These are phyloP conservation scores for Marasmarcha lunaedactyla DNA, from an alignment of 2,888 invertebrate species.

Conservation along the genomic window DNA sequence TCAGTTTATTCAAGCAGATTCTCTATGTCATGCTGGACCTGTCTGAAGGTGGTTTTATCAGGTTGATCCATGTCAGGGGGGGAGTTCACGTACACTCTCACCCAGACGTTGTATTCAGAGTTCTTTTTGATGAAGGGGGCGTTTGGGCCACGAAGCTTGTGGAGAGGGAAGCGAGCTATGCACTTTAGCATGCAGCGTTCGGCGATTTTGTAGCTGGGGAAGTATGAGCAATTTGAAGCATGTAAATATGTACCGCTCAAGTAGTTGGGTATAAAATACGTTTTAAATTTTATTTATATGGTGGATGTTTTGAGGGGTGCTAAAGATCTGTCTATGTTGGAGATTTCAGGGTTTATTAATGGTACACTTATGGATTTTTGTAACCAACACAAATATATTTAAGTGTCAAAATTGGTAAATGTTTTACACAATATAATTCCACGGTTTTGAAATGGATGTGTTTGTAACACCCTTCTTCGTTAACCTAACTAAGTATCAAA, in stretches of 20 bases:
- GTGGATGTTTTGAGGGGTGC: no score
- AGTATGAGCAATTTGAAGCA: not conserved
- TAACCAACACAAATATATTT: no score
- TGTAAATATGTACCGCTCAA: not conserved
- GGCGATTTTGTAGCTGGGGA: slow-evolving; percentile 47
- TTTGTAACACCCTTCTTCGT: no score
- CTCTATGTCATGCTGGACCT: slow-evolving; percentile 24
- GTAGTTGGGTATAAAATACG: not conserved
- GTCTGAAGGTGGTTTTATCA: slow-evolving; percentile 18
- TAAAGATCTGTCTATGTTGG: no score
- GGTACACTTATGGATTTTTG: no score
- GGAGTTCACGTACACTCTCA: slow-evolving; percentile 40
- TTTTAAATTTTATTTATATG: no score
- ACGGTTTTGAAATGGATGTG: no score
- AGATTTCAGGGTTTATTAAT: no score
- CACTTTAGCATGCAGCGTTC: slow-evolving; percentile 51
- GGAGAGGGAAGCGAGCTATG: slow-evolving; percentile 40
- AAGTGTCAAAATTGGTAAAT: no score
- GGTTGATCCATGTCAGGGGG: slow-evolving; percentile 19
- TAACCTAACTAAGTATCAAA: no score
- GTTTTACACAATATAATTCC: no score
- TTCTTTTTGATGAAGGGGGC: slow-evolving; percentile 36
- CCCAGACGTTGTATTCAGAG: slow-evolving; percentile 32
- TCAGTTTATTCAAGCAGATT: slow-evolving; percentile 34
- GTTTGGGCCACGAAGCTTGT: slow-evolving; percentile 36